A percentile compares a stretch with the other conserved stretches of the same genome.
phyloP scores from a whole-genome alignment of 2,113 vertebrate species.

The Caranx melampygus region DNA sequence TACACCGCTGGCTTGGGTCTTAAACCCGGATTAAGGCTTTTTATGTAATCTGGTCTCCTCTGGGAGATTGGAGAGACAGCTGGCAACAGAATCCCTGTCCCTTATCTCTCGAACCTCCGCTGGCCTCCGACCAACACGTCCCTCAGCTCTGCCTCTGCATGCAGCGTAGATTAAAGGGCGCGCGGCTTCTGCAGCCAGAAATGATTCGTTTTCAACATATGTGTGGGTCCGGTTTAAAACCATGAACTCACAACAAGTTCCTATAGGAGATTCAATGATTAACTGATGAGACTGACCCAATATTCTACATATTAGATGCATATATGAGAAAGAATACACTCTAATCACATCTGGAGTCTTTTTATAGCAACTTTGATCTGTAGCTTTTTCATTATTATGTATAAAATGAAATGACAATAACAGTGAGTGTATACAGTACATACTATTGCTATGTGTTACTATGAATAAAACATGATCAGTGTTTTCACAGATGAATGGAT shows the following conservation, averaged over 20 bases:
- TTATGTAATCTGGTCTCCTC: conserved; percentile 81
- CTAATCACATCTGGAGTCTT: no score
- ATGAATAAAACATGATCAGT: no score
- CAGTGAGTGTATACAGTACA: no score
- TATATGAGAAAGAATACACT: no score
- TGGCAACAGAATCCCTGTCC: conserved; percentile 78
- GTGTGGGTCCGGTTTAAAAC: not conserved
- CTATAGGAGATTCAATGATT: not conserved
- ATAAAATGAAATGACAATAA: no score
- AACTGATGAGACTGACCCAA: not conserved
- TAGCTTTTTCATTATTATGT: no score
- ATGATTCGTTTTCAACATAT: not conserved
- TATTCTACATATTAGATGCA: no score
- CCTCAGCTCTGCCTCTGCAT: conserved; percentile 24
- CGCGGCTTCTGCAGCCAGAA: not conserved
- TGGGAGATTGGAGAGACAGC: conserved; percentile 84
- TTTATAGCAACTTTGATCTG: no score
- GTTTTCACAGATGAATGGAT: no score
- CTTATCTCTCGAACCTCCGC: conserved; percentile 65
- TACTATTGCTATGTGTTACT: no score
- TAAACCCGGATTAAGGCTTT: conserved; percentile 82
- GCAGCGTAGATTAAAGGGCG: conserved; percentile 60
- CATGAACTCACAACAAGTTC: not conserved
- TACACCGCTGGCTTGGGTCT: conserved; percentile 74
- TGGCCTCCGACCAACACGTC: conserved; percentile 57